phyloP scores from a whole-genome alignment of 1,140 invertebrate species.

The Drosophila gunungcola region DNA sequence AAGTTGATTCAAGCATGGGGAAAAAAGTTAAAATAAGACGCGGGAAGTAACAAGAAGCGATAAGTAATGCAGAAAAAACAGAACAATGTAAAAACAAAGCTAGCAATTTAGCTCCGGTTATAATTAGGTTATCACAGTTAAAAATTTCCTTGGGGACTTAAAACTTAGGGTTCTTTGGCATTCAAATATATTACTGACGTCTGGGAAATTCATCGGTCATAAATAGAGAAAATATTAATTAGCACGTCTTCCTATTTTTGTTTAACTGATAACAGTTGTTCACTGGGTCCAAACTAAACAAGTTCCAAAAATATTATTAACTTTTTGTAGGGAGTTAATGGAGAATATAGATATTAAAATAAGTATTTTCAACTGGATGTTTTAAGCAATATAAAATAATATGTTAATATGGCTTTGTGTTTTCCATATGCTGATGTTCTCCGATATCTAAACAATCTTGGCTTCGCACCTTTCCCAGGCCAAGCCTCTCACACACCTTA shows the following conservation, averaged over 20 bases:
- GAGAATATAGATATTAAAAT: no score
- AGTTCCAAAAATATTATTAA: not conserved
- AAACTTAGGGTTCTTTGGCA: no score
- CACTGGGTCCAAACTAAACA: not conserved
- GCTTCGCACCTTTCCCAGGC: conserved; percentile 16
- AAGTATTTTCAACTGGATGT: no score
- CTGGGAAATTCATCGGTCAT: not conserved
- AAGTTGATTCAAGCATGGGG: conserved; percentile 23
- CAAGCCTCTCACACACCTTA: conserved; percentile 26
- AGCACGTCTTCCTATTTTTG: conserved; percentile 1
- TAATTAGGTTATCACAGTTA: conserved; percentile 9
- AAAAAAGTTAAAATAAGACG: conserved; percentile 9
- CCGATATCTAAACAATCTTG: not conserved
- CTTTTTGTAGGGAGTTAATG: not conserved
- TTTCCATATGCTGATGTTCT: conserved; percentile 1
- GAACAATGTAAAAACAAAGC: conserved; percentile 13
- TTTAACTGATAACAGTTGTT: not conserved
- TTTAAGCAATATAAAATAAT: no score
- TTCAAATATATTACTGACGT: no score
- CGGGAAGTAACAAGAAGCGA: conserved; percentile 2
- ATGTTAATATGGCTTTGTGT: not conserved
- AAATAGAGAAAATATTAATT: not conserved
- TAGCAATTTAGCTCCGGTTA: not conserved
- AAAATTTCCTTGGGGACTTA: not conserved
- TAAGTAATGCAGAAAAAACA: conserved; percentile 11